Evolutionary conservation across 2,888 invertebrate species (phyloP).

Genomic region (Thalpophila matura): DNA sequence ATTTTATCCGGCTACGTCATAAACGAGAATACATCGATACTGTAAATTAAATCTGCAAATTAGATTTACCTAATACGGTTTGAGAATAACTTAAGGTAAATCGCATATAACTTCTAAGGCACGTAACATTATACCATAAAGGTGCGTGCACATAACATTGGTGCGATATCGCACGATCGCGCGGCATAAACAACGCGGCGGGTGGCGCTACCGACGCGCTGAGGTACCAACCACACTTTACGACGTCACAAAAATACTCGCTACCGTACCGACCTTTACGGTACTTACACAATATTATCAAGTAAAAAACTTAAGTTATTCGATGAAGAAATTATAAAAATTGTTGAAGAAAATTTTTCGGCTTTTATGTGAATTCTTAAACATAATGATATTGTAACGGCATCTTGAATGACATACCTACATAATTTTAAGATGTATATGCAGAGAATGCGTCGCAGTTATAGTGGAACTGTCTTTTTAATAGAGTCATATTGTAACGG

Average conservation of each 20-base stretch:
- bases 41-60: constrained; percentile 56
- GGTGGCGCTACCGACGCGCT: constrained; percentile 83
- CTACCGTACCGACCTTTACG: constrained; percentile 67
- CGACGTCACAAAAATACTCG: constrained; percentile 77
- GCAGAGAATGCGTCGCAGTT: constrained; percentile 58
- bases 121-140: constrained; percentile 77
- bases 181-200: constrained; percentile 85
- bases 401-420: constrained; percentile 61
- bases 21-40: constrained; percentile 41
- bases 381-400: constrained; percentile 59
- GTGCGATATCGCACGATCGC: constrained; percentile 79
- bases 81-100: constrained; percentile 60
- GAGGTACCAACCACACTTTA: constrained; percentile 72
- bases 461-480: constrained; percentile 50
- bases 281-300: constrained; percentile 40
- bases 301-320: constrained; percentile 32
- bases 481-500: constrained; percentile 63
- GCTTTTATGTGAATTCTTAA: constrained; percentile 57
- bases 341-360: constrained; percentile 39
- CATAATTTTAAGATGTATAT: constrained; percentile 62
- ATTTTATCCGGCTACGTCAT: constrained; percentile 41
- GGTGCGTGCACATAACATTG: constrained; percentile 79
- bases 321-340: constrained; percentile 57
- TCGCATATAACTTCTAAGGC: constrained; percentile 70
- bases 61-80: constrained; percentile 63